Evolutionary conservation across 1,140 invertebrate species (phyloP).

Genomic region (Belonocnema kinseyi): DNA sequence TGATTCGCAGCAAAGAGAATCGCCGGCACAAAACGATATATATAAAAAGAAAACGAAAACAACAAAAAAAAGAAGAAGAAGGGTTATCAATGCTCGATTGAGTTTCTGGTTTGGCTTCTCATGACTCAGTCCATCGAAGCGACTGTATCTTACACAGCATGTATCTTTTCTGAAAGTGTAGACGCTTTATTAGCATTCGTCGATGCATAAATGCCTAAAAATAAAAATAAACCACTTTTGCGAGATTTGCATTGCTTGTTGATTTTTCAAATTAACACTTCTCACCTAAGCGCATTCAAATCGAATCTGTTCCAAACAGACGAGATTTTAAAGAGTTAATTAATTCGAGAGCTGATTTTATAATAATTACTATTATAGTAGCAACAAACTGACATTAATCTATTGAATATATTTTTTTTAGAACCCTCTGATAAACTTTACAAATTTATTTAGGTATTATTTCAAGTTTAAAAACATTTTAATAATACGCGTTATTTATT

Average conservation of each 20-base stretch:
- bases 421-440: too few species aligned
- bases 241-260: neutral
- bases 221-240: neutral
- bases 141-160: slow-evolving; percentile 1
- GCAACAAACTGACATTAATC: too few species aligned
- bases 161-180: slow-evolving; percentile 11
- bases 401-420: too few species aligned
- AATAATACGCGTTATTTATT: too few species aligned
- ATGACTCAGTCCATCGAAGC: slow-evolving; percentile 7
- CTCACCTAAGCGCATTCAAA: neutral
- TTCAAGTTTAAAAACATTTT: too few species aligned
- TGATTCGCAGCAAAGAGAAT: slow-evolving; percentile 30
- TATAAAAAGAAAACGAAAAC: neutral
- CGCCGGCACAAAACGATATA: slow-evolving; percentile 17
- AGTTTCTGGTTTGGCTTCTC: slow-evolving; percentile 26
- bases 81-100: slow-evolving; percentile 27
- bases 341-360: too few species aligned
- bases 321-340: too few species aligned
- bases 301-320: neutral
- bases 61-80: neutral
- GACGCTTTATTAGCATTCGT: slow-evolving; percentile 9
- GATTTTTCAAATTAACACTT: slow-evolving; percentile 15
- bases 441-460: too few species aligned
- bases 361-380: too few species aligned
- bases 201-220: neutral